Evolutionary conservation across 2,888 invertebrate species (phyloP).

Genomic region (Tridacna crocea): DNA sequence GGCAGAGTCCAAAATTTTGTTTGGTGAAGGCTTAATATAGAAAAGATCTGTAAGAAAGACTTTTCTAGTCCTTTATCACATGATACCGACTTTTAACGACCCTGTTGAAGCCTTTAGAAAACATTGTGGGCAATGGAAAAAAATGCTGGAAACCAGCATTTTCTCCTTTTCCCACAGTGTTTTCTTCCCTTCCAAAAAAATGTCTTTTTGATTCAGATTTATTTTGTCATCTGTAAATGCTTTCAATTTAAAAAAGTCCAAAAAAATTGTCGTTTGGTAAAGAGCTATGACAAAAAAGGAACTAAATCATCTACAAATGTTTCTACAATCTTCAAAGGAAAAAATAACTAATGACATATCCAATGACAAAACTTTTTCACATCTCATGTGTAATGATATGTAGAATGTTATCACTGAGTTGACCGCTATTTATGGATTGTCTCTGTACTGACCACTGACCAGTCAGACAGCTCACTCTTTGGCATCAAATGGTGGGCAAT

Average conservation of each 20-base stretch:
- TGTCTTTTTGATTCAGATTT: not conserved
- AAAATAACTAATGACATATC: too few species aligned
- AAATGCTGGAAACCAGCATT: not conserved
- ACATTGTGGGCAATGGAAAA: not conserved
- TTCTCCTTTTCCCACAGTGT: not conserved
- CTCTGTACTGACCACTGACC: constrained; percentile 50
- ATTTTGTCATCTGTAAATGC: not conserved
- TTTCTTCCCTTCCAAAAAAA: not conserved
- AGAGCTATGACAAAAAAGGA: not conserved
- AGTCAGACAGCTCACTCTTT: constrained; percentile 47
- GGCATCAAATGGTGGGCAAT: constrained; percentile 62
- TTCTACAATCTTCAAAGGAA: too few species aligned
- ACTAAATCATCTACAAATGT: too few species aligned
- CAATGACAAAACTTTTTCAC: too few species aligned
- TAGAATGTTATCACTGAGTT: too few species aligned
- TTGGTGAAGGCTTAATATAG: too few species aligned
- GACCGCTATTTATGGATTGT: constrained; percentile 36
- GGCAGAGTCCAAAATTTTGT: not conserved
- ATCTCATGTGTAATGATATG: too few species aligned
- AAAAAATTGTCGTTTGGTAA: not conserved
- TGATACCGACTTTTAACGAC: not conserved
- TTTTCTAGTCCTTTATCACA: not conserved
- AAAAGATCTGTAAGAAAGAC: too few species aligned
- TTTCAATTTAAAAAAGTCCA: not conserved
- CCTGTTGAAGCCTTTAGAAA: too few species aligned